Evolutionary conservation across 1,140 invertebrate species (phyloP).

Genomic region (Cotesia chilonis): DNA sequence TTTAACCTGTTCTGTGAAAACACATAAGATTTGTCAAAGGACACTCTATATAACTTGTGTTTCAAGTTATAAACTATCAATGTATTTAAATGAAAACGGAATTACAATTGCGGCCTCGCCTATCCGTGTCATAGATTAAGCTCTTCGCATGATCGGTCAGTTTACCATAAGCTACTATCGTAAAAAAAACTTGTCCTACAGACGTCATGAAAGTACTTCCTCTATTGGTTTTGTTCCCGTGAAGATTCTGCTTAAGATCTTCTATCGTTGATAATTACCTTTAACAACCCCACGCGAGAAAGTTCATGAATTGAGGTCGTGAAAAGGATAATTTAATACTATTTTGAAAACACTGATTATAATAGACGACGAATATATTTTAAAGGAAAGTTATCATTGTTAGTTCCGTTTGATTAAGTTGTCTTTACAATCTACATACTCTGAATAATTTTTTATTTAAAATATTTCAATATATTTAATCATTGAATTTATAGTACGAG

Average conservation of each 20-base stretch:
- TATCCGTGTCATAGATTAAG: slow-evolving; percentile 27
- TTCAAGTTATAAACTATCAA: not conserved
- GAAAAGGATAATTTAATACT: slow-evolving; percentile 1
- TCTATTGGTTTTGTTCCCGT: not conserved
- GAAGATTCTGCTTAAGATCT: slow-evolving; percentile 21
- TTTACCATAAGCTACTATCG: slow-evolving; percentile 2
- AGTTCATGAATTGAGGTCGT: slow-evolving; percentile 31
- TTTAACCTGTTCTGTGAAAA: not conserved
- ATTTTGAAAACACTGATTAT: not conserved
- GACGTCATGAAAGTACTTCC: slow-evolving; percentile 4
- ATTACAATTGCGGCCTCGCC: slow-evolving; percentile 30
- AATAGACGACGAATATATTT: not conserved
- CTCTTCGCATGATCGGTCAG: not conserved
- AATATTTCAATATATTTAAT: too few relatives aligned
- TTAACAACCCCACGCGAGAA: slow-evolving; percentile 28
- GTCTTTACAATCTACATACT: too few relatives aligned
- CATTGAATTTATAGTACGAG: too few relatives aligned
- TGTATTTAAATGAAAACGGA: slow-evolving; percentile 9
- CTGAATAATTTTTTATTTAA: too few relatives aligned
- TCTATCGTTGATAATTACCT: slow-evolving; percentile 20
- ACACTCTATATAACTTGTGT: not conserved
- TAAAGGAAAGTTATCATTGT: too few relatives aligned
- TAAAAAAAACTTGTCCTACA: not conserved
- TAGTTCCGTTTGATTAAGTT: too few relatives aligned
- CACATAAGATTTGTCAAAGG: not conserved